Conservation (phyloP, 2,888 invertebrate genomes). For the Mechanitis mazaeus region DNA sequence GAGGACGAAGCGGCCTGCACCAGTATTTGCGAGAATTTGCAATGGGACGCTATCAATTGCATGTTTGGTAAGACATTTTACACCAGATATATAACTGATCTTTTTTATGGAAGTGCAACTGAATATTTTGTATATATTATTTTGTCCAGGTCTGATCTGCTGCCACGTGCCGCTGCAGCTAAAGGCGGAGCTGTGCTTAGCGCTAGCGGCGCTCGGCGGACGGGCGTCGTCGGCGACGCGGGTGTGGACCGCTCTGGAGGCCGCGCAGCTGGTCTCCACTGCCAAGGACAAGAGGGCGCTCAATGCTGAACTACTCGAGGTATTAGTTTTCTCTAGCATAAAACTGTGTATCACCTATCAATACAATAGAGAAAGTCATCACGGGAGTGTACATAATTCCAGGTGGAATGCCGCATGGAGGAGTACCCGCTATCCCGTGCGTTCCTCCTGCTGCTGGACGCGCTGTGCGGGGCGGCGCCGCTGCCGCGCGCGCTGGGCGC, state of each 20-base stretch:
- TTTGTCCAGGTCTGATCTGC: constrained; percentile 81
- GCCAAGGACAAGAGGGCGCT: constrained; percentile 81
- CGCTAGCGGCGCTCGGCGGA: constrained; percentile 87
- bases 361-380: not conserved
- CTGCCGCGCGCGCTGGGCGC: constrained; percentile 87
- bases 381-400: constrained; percentile 5
- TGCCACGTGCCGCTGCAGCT: constrained; percentile 91
- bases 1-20: constrained; percentile 88
- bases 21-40: constrained; percentile 90
- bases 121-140: not conserved
- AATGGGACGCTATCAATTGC: constrained; percentile 89
- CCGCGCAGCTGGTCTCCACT: constrained; percentile 83
- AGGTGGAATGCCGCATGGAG: constrained; percentile 90
- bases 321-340: constrained; percentile 19
- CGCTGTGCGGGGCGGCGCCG: constrained; percentile 83
- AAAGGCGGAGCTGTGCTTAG: constrained; percentile 88
- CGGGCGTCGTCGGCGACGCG: constrained; percentile 85
- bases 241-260: constrained; percentile 91
- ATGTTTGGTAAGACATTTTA: constrained; percentile 74
- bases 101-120: not conserved
- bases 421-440: constrained; percentile 92
- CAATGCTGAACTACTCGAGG: constrained; percentile 92
- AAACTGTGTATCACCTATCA: no score
- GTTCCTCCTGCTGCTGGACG: constrained; percentile 84
- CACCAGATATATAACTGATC: no score